A percentile compares a stretch with the other conserved stretches of the same genome.
Conservation (phyloP, 2,797 vertebrate genomes). For the Enteromius mattozi region DNA sequence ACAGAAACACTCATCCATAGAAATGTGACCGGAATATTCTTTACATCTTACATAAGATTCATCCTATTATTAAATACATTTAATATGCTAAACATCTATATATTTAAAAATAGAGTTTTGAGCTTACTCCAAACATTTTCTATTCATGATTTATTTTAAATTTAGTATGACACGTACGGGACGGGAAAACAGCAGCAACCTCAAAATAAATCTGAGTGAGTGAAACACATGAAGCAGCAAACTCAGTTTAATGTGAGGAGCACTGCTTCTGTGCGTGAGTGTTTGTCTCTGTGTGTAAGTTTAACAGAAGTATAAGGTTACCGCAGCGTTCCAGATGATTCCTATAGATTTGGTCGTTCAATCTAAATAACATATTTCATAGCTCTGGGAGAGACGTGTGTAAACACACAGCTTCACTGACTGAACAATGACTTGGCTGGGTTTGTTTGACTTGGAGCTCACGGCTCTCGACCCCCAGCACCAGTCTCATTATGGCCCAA, state of each 20-base stretch:
- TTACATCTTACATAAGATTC: background rate
- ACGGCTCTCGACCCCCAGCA: constrained; percentile 62
- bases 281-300: background rate
- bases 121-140: background rate
- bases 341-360: constrained; percentile 58
- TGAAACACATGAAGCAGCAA: too few relatives aligned
- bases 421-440: constrained; percentile 72
- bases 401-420: constrained; percentile 68
- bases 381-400: constrained; percentile 65
- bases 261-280: constrained; percentile 35
- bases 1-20: background rate
- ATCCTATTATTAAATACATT: background rate
- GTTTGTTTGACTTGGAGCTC: constrained; percentile 79
- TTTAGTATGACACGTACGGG: background rate
- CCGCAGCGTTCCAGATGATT: constrained; percentile 43
- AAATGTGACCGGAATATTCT: background rate
- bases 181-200: background rate
- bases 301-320: constrained; percentile 12
- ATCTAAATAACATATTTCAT: constrained; percentile 68
- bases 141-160: background rate
- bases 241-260: background rate
- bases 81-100: background rate
- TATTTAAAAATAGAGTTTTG: background rate
- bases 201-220: background rate
- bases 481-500: constrained; percentile 69